phyloP scores from a whole-genome alignment of 2,113 vertebrate genomes.

The Amphiprion percula region DNA sequence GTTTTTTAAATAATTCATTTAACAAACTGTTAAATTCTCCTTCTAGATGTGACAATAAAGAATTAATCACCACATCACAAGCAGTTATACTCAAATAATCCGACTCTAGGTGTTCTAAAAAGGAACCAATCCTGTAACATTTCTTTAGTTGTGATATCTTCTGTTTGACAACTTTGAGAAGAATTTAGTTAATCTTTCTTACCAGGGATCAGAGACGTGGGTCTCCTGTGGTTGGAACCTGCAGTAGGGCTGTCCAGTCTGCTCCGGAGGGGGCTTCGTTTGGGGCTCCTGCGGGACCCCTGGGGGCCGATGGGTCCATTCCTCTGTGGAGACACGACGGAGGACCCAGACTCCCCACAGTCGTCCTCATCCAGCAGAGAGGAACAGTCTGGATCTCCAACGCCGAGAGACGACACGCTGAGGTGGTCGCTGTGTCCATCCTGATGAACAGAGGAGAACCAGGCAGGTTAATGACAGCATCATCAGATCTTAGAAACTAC shows the following conservation, averaged over 20 bases:
- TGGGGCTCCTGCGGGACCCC: slow-evolving; percentile 82
- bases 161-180: too few relatives aligned
- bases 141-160: too few relatives aligned
- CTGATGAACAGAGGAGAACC: slow-evolving; percentile 80
- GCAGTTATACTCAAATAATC: too few relatives aligned
- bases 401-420: slow-evolving; percentile 90
- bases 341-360: slow-evolving; percentile 84
- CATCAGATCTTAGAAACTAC: too few relatives aligned
- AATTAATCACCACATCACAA: too few relatives aligned
- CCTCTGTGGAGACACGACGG: slow-evolving; percentile 83
- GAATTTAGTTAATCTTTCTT: background rate
- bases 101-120: too few relatives aligned
- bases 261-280: slow-evolving; percentile 76
- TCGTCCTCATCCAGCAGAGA: slow-evolving; percentile 91
- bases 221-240: slow-evolving; percentile 78
- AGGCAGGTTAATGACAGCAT: too few relatives aligned
- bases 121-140: too few relatives aligned
- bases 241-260: slow-evolving; percentile 86
- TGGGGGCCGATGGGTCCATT: slow-evolving; percentile 75
- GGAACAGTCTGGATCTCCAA: slow-evolving; percentile 89
- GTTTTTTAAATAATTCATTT: too few relatives aligned
- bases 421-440: slow-evolving; percentile 90
- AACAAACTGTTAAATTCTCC: too few relatives aligned
- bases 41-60: too few relatives aligned
- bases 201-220: slow-evolving; percentile 69